phyloP scores from a whole-genome alignment of 2,797 vertebrate species.

The Hippopotamyrus pictus region DNA sequence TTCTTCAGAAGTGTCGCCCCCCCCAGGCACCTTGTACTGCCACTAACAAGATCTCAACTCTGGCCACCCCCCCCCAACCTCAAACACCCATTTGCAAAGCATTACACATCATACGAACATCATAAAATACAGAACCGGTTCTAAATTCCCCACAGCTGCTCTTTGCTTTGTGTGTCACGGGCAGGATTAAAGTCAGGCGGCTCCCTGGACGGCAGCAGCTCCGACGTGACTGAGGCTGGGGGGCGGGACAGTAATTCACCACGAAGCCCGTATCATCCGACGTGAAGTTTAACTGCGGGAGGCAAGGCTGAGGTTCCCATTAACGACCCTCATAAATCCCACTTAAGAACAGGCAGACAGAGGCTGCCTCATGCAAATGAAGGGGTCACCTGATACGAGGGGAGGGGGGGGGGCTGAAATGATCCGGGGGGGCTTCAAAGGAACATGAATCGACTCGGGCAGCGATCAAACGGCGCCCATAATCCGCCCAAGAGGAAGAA shows the following conservation, averaged over 20 bases:
- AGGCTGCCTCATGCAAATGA: conserved; percentile 67
- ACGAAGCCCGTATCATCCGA: conserved; percentile 53
- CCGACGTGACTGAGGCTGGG: not conserved
- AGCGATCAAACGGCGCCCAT: not conserved
- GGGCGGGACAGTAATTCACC: conserved; percentile 46
- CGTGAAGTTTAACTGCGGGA: conserved; percentile 54
- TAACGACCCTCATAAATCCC: conserved; percentile 71
- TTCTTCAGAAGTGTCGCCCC: not conserved
- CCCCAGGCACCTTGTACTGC: not conserved
- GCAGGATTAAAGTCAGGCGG: not conserved
- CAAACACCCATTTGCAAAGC: not conserved
- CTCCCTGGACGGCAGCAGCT: not conserved
- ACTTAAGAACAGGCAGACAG: conserved; percentile 59
- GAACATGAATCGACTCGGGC: not conserved
- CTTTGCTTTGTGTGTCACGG: not conserved
- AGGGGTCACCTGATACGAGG: not conserved
- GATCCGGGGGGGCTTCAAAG: not conserved
- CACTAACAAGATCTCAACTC: not conserved
- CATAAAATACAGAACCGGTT: not conserved
- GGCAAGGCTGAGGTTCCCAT: conserved; percentile 62
- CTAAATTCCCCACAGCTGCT: not conserved
- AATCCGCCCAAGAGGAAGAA: not conserved
- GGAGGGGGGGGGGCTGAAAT: conserved; percentile 19
- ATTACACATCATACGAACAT: not conserved
- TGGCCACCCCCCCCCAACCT: not conserved